A percentile compares a stretch with the other conserved stretches of the same genome.
phyloP scores from a whole-genome alignment of 1,140 invertebrate genomes.

The Himalopsyche phryganea region DNA sequence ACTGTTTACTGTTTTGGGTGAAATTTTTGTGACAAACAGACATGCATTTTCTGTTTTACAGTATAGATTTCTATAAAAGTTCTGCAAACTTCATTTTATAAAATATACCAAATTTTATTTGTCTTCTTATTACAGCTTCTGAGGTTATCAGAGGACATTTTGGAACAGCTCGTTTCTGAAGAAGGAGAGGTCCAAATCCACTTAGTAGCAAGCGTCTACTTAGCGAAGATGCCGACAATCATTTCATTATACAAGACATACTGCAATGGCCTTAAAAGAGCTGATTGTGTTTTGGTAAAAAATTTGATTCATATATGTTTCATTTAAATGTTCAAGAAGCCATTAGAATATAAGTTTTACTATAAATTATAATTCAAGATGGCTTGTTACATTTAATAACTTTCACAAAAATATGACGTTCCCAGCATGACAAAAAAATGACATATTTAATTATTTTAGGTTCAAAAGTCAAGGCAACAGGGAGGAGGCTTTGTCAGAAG shows the following conservation, averaged over 20 bases:
- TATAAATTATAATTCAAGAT: no score
- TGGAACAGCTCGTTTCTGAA: constrained; percentile 69
- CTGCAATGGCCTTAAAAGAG: constrained; percentile 75
- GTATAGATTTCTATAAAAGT: no score
- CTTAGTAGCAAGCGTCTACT: constrained; percentile 65
- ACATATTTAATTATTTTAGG: constrained; percentile 41
- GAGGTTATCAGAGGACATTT: constrained; percentile 73
- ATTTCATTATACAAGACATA: constrained; percentile 74
- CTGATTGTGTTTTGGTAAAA: constrained; percentile 71
- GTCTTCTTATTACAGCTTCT: constrained; percentile 52
- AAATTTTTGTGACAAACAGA: no score
- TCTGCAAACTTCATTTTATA: no score
- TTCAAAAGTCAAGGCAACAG: constrained; percentile 58
- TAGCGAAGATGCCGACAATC: constrained; percentile 67
- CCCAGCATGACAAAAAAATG: no score
- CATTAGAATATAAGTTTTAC: no score
- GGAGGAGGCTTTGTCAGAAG: constrained; percentile 67
- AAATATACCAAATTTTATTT: no score
- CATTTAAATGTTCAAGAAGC: no score
- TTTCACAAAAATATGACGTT: no score
- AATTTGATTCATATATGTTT: background rate
- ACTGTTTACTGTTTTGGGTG: no score
- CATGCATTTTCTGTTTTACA: no score
- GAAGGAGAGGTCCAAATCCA: constrained; percentile 66
- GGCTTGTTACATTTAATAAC: no score